Conservation (phyloP, 2,113 vertebrate species). For the Psilopsiagon aurifrons region DNA sequence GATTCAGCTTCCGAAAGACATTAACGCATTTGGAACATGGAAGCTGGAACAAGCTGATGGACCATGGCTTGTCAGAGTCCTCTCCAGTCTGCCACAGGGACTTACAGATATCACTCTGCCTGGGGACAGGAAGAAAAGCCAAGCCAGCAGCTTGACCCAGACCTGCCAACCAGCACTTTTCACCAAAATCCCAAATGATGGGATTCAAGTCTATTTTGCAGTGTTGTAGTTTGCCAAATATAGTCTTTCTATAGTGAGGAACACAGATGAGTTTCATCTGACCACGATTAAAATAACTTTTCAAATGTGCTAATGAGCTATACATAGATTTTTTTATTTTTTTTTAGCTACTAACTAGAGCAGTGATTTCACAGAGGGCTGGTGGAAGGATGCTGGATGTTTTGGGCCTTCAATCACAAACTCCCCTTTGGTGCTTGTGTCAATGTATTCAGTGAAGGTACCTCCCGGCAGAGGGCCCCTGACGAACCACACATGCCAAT, state of each 20-base stretch:
- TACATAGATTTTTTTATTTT: not conserved
- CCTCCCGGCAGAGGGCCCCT: not conserved
- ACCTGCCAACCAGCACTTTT: fast-evolving
- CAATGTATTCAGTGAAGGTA: fast-evolving
- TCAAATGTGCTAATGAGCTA: not conserved
- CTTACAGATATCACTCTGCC: not conserved
- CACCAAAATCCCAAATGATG: not conserved
- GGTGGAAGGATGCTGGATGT: not conserved
- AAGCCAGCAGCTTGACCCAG: not conserved
- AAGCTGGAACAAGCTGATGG: fast-evolving
- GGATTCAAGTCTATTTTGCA: not conserved
- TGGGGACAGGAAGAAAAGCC: not conserved
- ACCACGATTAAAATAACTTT: not conserved
- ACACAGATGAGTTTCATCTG: not conserved
- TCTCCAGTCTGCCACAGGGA: not conserved
- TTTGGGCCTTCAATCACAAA: fast-evolving
- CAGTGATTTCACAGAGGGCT: not conserved
- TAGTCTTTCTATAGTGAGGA: not conserved
- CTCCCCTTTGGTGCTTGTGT: not conserved
- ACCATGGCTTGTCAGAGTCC: not conserved
- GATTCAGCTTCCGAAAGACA: not conserved
- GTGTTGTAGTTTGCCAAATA: not conserved
- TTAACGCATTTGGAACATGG: fast-evolving
- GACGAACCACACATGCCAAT: fast-evolving
- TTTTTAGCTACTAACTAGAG: not conserved